A percentile compares a stretch with the other conserved stretches of the same genome.
Conservation (phyloP, 1,140 invertebrate species). For the Caenorhabditis brenneri region DNA sequence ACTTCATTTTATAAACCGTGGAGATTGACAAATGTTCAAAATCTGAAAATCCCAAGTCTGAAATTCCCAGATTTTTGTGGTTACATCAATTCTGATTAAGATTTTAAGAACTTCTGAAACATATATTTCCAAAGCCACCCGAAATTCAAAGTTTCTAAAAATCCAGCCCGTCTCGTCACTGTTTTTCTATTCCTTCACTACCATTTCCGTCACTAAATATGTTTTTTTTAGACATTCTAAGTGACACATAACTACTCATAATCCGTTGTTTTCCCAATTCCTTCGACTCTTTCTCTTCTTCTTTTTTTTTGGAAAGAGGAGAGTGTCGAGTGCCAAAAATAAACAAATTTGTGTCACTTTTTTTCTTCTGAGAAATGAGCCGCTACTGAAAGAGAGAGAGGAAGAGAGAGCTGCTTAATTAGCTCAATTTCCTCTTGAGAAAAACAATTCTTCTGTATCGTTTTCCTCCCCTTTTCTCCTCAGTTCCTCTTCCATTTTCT, state of each 20-base stretch:
- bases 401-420: neutral
- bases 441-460: neutral
- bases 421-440: slow-evolving; percentile 4
- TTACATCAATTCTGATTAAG: no score
- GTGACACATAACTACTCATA: neutral
- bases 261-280: slow-evolving; percentile 8
- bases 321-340: neutral
- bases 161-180: no score
- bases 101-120: no score
- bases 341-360: slow-evolving; percentile 14
- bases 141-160: no score
- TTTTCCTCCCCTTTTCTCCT: neutral
- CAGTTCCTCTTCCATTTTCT: neutral
- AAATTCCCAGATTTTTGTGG: no score
- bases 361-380: neutral
- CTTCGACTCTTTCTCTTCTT: neutral
- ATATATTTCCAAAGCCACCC: no score
- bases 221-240: no score
- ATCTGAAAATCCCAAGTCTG: no score
- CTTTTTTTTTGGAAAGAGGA: neutral
- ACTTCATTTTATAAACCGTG: no score
- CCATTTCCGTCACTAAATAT: no score
- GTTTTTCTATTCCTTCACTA: no score
- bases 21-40: no score
- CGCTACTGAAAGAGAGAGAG: neutral